Percentiles rank a stretch among this genome's conserved stretches.
These are phyloP conservation scores for Shinisaurus crocodilurus DNA, from an alignment of 2,113 vertebrate genomes.

Conservation along the genomic window DNA sequence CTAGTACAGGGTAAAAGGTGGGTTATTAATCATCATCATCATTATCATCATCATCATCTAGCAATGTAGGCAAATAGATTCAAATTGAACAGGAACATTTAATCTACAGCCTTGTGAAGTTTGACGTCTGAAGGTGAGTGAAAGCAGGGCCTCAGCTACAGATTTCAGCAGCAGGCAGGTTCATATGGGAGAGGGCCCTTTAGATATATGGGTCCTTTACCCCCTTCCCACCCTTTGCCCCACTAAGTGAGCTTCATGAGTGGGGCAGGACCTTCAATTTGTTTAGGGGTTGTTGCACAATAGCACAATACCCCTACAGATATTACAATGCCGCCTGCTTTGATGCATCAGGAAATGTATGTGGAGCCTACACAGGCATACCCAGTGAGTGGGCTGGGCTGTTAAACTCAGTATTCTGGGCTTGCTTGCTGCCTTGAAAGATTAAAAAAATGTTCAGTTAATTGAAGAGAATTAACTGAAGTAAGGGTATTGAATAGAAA, in stretches of 20 bases:
- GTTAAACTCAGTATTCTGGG: background rate
- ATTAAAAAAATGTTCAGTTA: background rate
- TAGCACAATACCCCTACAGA: background rate
- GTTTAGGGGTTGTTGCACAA: background rate
- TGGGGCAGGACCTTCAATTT: background rate
- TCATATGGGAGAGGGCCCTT: background rate
- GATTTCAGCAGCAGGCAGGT: background rate
- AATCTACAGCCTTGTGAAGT: background rate
- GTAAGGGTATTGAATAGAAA: conserved; percentile 35
- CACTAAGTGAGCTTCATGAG: background rate
- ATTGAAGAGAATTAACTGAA: background rate
- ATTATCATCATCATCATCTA: no score
- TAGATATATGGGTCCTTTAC: background rate
- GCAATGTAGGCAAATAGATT: background rate
- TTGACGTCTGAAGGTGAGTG: background rate
- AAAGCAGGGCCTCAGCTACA: background rate
- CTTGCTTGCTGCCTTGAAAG: background rate
- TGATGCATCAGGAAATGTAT: background rate
- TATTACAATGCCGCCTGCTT: background rate
- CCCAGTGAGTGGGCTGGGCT: no score
- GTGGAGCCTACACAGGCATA: background rate
- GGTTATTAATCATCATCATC: no score
- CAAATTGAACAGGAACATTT: background rate
- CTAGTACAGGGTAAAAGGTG: no score
- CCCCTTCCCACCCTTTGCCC: background rate